phyloP scores from a whole-genome alignment of 2,888 invertebrate genomes.

The Chrysotoxum bicinctum region DNA sequence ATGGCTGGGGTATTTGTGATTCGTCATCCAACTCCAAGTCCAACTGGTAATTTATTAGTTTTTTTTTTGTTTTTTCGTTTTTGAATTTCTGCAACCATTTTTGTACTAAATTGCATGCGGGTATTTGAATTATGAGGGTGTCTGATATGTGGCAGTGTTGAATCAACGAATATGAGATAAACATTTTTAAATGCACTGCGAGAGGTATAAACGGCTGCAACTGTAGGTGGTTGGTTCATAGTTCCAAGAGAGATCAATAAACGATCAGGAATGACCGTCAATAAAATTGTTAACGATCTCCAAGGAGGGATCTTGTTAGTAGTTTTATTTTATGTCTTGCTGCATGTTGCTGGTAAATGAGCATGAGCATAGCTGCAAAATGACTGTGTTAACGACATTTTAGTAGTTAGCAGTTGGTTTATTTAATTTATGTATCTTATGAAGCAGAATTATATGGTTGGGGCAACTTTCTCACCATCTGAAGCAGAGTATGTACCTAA shows the following conservation, averaged over 20 bases:
- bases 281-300: slow-evolving; percentile 43
- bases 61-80: not conserved
- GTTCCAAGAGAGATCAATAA: slow-evolving; percentile 58
- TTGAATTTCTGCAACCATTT: not conserved
- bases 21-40: slow-evolving; percentile 50
- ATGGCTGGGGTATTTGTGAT: slow-evolving; percentile 43
- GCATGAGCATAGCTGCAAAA: not conserved
- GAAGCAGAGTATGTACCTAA: too few species aligned
- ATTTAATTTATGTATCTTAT: not conserved
- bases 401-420: not conserved
- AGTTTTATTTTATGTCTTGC: not conserved
- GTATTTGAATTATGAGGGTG: slow-evolving; percentile 64
- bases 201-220: too few species aligned
- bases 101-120: slow-evolving; percentile 41
- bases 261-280: slow-evolving; percentile 63
- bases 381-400: not conserved
- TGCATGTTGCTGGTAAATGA: not conserved
- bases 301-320: not conserved
- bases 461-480: not conserved
- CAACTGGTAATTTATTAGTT: slow-evolving; percentile 25
- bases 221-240: not conserved
- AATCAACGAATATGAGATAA: not conserved
- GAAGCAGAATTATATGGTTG: not conserved
- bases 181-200: not conserved
- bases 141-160: slow-evolving; percentile 13